Evolutionary conservation across 2,797 vertebrate species (phyloP).

Genomic region (Clamator glandarius): DNA sequence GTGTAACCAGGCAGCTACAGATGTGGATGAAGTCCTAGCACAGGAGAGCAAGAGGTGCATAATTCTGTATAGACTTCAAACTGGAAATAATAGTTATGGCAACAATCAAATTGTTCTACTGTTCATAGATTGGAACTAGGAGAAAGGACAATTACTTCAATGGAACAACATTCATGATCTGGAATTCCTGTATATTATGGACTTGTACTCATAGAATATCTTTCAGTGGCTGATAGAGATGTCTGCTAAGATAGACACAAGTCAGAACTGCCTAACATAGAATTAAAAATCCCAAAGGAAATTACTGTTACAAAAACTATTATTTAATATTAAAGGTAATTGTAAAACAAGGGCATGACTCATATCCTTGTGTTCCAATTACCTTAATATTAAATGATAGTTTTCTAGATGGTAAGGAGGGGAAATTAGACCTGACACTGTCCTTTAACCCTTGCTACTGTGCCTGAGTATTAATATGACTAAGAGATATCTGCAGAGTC

Average conservation of each 20-base stretch:
- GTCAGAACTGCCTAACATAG: constrained; percentile 51
- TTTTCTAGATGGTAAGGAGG: constrained; percentile 63
- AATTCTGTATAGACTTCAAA: background rate
- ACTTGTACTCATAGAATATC: background rate
- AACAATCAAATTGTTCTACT: background rate
- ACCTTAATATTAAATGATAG: constrained; percentile 65
- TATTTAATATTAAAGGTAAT: constrained; percentile 72
- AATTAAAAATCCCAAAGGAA: constrained; percentile 62
- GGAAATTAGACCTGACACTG: constrained; percentile 53
- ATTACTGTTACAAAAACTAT: constrained; percentile 68
- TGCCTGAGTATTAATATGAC: constrained; percentile 29
- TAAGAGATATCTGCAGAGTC: constrained; percentile 5
- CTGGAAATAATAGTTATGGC: background rate
- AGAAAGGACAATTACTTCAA: background rate
- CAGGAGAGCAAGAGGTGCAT: background rate
- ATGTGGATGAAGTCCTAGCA: background rate
- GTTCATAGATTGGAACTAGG: background rate
- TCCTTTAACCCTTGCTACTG: constrained; percentile 46
- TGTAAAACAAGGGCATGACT: constrained; percentile 69
- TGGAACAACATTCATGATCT: background rate
- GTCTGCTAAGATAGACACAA: constrained; percentile 52
- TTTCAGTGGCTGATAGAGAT: constrained; percentile 42
- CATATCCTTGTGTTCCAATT: constrained; percentile 70
- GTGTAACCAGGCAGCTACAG: background rate
- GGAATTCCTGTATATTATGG: background rate